These are phyloP conservation scores for Perognathus longimembris DNA, from an alignment of 2,113 vertebrate genomes.

Conservation along the genomic window DNA sequence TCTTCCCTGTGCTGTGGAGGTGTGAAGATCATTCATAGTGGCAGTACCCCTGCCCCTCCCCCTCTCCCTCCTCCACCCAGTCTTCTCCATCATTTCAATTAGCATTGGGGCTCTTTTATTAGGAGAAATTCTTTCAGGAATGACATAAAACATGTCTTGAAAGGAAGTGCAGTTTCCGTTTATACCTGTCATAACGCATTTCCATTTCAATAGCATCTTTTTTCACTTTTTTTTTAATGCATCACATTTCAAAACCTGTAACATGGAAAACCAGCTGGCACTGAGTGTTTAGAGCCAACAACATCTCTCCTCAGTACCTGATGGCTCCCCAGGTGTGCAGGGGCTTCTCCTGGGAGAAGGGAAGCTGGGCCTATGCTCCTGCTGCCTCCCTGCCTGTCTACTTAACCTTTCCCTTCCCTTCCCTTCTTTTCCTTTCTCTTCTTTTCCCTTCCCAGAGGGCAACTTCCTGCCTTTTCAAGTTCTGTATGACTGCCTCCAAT, in stretches of 20 bases:
- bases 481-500: no score
- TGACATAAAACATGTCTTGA: slow-evolving; percentile 44
- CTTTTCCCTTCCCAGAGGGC: no score
- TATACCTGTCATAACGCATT: slow-evolving; percentile 1
- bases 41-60: background rate
- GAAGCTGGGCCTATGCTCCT: background rate
- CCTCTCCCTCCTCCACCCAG: background rate
- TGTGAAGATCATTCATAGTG: accelerated
- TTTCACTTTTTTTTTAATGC: background rate
- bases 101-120: background rate
- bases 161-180: slow-evolving; percentile 38
- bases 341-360: background rate
- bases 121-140: slow-evolving; percentile 47
- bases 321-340: accelerated
- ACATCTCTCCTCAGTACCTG: background rate
- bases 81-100: background rate
- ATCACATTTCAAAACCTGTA: slow-evolving; percentile 32
- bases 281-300: background rate
- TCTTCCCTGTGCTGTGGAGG: accelerated
- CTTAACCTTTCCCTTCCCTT: no score
- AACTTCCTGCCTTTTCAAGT: no score
- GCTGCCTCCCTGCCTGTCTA: no score
- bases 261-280: slow-evolving; percentile 25
- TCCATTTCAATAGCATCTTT: slow-evolving; percentile 65
- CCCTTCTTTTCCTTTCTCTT: no score